Evolutionary conservation across 2,888 invertebrate species (phyloP), one percentile per base, ranked within the genome.

Genomic region (Plebejus argus): DNA sequence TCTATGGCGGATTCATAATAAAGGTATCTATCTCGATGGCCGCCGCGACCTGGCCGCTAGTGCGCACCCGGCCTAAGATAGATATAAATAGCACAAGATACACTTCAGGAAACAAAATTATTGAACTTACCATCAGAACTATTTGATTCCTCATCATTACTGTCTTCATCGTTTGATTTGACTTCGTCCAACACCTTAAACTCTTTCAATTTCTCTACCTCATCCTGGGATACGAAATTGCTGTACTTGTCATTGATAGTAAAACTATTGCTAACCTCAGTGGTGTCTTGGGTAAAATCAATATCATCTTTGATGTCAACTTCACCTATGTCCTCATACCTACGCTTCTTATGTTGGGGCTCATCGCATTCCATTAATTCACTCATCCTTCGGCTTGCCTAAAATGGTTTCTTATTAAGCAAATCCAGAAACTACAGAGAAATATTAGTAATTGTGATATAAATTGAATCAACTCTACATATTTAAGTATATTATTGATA

Each of bases 111-210:
- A 53, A 53, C 53, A 53, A 18, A 18, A 18, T 45, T 75, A 18
- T 71, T 20, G 77, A 39, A 35, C 70, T 80, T 90, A 91, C 91
- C 91, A 81, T 90, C 90, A 79, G 91, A 90, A 79, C 87, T 89
- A 49, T 83, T 82, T 7, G 84, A 84, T 53, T 92, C 89, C 1
- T 90, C 92, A 74, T 90, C 91, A 7, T 90, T 89, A 82, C 89
- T 91, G 79, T 92, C 91, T 70, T 91, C 92, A 77, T 93, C 93
- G 33, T 92, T 89, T 0, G 90, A 89, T 80, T 89, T 91, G 4
- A 93, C 90, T 82, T 94, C 94, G 79, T 94, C 94, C 76, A 94
- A 82, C 0, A 94, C 91, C 79, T 90, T 87, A 82, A 93, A 94
- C 83, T 94, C 92, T 75, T 88, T 84, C 5, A 94, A 83, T 76